Base-by-base conservation (phyloP, 2,888 invertebrate species). In the Rugalucina vietnamica region DNA sequence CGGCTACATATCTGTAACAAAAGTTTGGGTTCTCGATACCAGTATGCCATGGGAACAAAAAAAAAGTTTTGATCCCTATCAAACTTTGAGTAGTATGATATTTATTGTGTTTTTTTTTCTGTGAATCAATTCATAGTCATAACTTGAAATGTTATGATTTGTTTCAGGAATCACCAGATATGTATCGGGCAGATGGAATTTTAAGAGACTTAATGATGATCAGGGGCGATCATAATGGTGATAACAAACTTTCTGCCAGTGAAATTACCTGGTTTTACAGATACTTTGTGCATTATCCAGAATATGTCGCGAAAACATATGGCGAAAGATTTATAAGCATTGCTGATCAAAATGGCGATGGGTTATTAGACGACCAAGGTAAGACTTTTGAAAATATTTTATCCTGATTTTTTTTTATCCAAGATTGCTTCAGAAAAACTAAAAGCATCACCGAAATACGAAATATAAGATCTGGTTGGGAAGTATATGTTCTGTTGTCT, bases 191-290 rank as follows among this genome's bases (percentile, higher is more conserved):
- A 2, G 75, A 74, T 36, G 80, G 75, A 5, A 73, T 80, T 29
- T 24, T 80, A 50, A 29, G 80, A 70, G 80, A 80, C 27, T 74
- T 75, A 54, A 80, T 80, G 80, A 75, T 80, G 75, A 18, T 65
- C 24, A 49, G 39, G 8, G 75, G 49, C 12, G 80, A 80, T 39
- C 36, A 29, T n/a, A 69, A 80, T 27, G 3, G 34, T 8, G 80
- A 80, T n/a, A 24, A 27, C 21, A 75, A 75, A 75, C 75, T 80
- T 18, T 75, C 80, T 32, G 75, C 49, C 32, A 21, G 36, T 21
- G 80, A 80, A 57, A 80, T 80, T 29, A 32, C 80, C 2, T 80
- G 70, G 75, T 80, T 80, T 39, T 80, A 80, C 43, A 75, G 70
- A 80, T 34, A 75, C 39, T 18, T 70, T 39, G 70, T 74, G 12